Conservation (phyloP, 2,113 vertebrate species). For the Eclectus roratus region DNA sequence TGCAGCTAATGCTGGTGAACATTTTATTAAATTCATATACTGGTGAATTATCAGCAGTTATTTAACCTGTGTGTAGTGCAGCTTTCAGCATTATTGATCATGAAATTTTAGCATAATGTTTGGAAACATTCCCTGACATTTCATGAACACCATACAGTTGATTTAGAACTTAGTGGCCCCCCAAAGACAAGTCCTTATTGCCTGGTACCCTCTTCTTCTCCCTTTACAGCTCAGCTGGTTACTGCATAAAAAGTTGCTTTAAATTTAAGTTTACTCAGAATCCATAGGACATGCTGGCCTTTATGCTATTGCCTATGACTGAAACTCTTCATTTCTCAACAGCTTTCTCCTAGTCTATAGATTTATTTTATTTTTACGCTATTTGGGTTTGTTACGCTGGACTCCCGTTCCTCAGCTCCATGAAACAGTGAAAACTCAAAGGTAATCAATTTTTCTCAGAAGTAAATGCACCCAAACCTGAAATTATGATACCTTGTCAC, state of each 20-base stretch:
- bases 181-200: neutral
- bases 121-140: constrained; percentile 69
- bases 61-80: constrained; percentile 47
- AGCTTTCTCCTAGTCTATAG: neutral
- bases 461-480: neutral
- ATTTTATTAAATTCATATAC: constrained; percentile 72
- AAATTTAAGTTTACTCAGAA: constrained; percentile 11
- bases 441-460: neutral
- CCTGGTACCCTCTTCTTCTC: neutral
- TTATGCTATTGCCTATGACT: neutral
- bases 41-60: constrained; percentile 72
- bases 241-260: neutral
- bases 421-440: neutral
- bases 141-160: constrained; percentile 61
- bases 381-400: neutral
- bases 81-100: constrained; percentile 74
- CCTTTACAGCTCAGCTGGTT: neutral
- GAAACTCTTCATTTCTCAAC: neutral
- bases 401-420: neutral
- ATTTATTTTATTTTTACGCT: constrained; percentile 4
- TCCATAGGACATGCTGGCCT: neutral
- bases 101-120: constrained; percentile 79
- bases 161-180: constrained; percentile 52
- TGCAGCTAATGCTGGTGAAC: constrained; percentile 14
- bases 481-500: neutral